Evolutionary conservation across 2,797 vertebrate genomes (phyloP), one percentile per base, ranked within the genome.

Genomic region (Lepilemur septentrionalis): DNA sequence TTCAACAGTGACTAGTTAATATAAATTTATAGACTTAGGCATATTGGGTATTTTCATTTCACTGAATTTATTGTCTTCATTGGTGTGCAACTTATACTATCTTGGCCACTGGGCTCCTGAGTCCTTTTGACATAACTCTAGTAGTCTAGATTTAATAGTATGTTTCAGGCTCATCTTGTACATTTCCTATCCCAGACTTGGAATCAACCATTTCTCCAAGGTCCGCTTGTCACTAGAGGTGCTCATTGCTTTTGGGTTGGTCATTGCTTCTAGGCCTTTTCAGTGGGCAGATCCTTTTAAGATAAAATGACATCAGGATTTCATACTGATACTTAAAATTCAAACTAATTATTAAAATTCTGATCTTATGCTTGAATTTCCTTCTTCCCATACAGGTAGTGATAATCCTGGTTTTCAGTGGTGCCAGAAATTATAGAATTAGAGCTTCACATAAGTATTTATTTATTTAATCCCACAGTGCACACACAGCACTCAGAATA

Each of bases 311-410:
- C 23, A 63, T 41, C 57, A 81, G 43, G 78, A 91, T 32, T 89
- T 91, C 55, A 91, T 78, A 81, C 69, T 84, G 32, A 87, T 91
- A 93, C 20, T 85, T 96, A 8, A 41, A 91, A 48, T 91, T 70
- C 1, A 70, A 52, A 46, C 80, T 84, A 94, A 91, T 95, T 93
- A 59, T 59, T 95, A 70, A 95, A 89, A 85, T 65, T 83, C 78
- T 70, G 75, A 50, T 81, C 79, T 91, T 93, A 65, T 2, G 52
- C 69, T 57, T 82, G 20, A 81, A 73, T 93, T 67, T 91, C 48
- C 80, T 89, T 92, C 78, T 79, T 91, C 28, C 52, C 41, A 18
- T 78, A 25, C n/a, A 38, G 14, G 22, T 79, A 48, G 93, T 81
- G 14, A 70, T 38, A 48, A 79, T 80, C 20, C 38, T 75, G 73